Base-by-base conservation (phyloP, 2,888 invertebrate species). In the Dusona sp. region DNA sequence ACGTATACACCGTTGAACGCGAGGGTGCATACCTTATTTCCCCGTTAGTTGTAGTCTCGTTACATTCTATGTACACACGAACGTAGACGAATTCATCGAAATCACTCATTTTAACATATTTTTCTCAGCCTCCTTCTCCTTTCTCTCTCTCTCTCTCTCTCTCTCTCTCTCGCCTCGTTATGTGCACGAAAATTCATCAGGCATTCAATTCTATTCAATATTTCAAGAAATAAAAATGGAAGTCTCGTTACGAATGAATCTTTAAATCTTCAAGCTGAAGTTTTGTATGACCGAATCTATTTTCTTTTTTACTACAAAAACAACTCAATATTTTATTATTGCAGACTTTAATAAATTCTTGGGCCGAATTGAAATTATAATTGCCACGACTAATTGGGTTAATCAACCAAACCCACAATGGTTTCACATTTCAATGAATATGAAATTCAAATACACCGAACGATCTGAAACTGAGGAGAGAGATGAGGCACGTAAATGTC, bases 1-100 rank as follows among this genome's bases (percentile, higher is more conserved):
- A 90, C 90, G 3, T 51, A 16, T 54, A 86, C 91, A 90, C 91
- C 90, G 91, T 91, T 91, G 91, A 85, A 88, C 88, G 87, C 83
- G 87, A 88, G 89, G 88, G 89, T 87, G 87, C 86, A 88, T 88
- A 79, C 87, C 84, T 48, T n/a, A 48, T 19, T 48, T 48, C 48
- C 19, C 48, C 48, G 48, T 48, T 48, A 48, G 48, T n/a, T 19
- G 48, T 48, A 7, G 19, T n/a, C 45, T 45, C 16, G 9, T 16
- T 45, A 45, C 48, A 7, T 48, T 48, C 48, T 48, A 7, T 48
- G 48, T n/a, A 48, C 48, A 19, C 19, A 48, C 48, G 19, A 48
- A 48, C 48, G 7, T 7, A 19, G 19, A n/a, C 48, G 6, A 48
- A 7, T 19, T 48, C 6, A 48, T 48, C 48, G 19, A 48, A 48